phyloP scores from a whole-genome alignment of 35 echinoderm and acorn worm species.

The Eucidaris tribuloides region DNA sequence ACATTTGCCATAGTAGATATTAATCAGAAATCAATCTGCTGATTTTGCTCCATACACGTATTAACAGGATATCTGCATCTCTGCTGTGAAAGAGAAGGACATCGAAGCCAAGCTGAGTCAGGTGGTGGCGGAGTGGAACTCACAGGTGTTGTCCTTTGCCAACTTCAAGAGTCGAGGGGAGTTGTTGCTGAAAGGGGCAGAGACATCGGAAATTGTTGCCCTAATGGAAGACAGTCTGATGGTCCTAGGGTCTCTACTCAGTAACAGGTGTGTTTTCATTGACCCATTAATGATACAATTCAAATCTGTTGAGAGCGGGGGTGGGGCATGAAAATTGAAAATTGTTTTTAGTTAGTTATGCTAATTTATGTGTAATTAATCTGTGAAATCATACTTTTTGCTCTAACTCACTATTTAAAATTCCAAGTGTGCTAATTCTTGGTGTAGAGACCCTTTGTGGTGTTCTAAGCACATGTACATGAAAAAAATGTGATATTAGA shows the following conservation, averaged over 20 bases:
- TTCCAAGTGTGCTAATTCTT: too few relatives aligned
- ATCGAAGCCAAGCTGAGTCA: slow-evolving; percentile 94
- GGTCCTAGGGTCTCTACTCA: slow-evolving; percentile 94
- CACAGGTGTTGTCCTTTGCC: slow-evolving; percentile 72
- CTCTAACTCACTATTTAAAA: too few relatives aligned
- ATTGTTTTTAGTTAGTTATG: too few relatives aligned
- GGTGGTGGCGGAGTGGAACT: slow-evolving; percentile 90
- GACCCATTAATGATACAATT: too few relatives aligned
- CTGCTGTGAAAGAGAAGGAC: slow-evolving; percentile 98
- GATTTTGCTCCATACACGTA: neutral
- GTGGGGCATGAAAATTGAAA: too few relatives aligned
- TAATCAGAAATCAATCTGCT: neutral
- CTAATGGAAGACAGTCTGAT: slow-evolving; percentile 99
- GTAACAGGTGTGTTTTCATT: slow-evolving; percentile 85
- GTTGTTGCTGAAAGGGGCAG: slow-evolving; percentile 82
- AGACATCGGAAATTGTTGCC: slow-evolving; percentile 90
- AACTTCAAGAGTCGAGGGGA: slow-evolving; percentile 96
- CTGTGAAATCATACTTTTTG: too few relatives aligned
- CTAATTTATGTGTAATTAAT: too few relatives aligned
- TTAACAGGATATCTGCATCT: slow-evolving; percentile 95
- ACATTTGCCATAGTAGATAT: neutral
- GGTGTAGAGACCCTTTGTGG: too few relatives aligned
- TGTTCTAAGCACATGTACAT: too few relatives aligned
- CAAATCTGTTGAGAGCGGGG: too few relatives aligned
- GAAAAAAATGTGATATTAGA: too few relatives aligned